These are phyloP conservation scores for Acanthiza pusilla DNA, from an alignment of 2,797 vertebrate genomes.

Conservation along the genomic window DNA sequence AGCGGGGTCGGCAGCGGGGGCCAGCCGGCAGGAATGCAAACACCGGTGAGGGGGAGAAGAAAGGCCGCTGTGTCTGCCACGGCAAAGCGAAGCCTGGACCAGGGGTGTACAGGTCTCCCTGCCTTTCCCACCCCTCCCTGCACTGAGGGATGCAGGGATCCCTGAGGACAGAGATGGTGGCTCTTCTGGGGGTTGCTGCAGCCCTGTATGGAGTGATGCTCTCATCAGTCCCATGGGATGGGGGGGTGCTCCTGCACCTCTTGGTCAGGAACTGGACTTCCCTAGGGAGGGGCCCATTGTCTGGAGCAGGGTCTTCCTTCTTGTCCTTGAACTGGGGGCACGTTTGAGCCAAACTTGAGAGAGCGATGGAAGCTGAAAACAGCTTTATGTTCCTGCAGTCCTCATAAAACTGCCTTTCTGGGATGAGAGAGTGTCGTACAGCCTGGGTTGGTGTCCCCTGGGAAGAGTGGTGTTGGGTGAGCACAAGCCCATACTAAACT, in stretches of 20 bases:
- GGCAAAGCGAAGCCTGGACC: not conserved
- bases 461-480: not conserved
- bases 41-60: constrained; percentile 48
- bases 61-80: constrained; percentile 40
- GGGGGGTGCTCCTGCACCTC: not conserved
- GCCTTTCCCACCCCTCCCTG: not conserved
- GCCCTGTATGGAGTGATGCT: not conserved
- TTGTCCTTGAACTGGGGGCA: not conserved
- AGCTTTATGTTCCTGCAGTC: not conserved
- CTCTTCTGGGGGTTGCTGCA: fast-evolving
- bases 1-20: not conserved
- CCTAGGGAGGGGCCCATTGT: not conserved
- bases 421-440: not conserved
- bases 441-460: not conserved
- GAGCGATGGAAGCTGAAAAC: not conserved
- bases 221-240: fast-evolving
- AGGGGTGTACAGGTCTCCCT: not conserved
- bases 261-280: not conserved
- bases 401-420: constrained; percentile 13
- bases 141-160: not conserved
- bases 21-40: constrained; percentile 55
- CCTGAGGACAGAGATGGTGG: not conserved
- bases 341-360: not conserved
- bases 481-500: not conserved
- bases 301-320: not conserved